phyloP scores from a whole-genome alignment of 2,797 vertebrate species.

The Liasis olivaceus region DNA sequence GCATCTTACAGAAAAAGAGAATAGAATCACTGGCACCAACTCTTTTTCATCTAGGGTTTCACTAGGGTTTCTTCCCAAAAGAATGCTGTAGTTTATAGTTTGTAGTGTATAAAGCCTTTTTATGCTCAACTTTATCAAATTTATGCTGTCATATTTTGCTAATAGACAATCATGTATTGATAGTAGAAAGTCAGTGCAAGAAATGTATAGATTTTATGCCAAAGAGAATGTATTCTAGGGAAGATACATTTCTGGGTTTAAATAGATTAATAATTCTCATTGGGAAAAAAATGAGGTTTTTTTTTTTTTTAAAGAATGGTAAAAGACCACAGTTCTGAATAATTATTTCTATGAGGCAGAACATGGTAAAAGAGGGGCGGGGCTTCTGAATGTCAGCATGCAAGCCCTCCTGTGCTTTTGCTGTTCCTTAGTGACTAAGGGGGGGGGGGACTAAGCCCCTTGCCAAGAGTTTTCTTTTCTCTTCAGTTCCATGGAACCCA shows the following conservation, averaged over 20 bases:
- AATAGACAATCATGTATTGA: neutral
- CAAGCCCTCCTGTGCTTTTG: neutral
- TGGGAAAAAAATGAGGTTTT: neutral
- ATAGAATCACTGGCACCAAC: neutral
- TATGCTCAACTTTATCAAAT: neutral
- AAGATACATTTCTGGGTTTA: neutral
- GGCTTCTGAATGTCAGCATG: neutral
- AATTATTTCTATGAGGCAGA: neutral
- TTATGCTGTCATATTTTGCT: constrained; percentile 1
- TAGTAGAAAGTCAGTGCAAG: neutral
- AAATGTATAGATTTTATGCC: constrained; percentile 24
- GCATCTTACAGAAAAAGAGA: neutral
- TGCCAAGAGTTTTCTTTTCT: neutral
- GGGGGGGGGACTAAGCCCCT: neutral
- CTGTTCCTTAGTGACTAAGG: neutral
- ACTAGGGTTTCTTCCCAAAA: neutral
- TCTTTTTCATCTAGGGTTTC: neutral
- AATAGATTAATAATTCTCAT: neutral
- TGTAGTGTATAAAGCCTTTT: neutral
- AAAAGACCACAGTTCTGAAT: neutral
- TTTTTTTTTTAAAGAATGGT: neutral
- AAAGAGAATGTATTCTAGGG: neutral
- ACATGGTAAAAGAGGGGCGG: neutral
- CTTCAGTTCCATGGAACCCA: neutral
- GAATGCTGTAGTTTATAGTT: constrained; percentile 5